phyloP scores from a whole-genome alignment of 92 coral and sea anemone species.

The Porites lobata region DNA sequence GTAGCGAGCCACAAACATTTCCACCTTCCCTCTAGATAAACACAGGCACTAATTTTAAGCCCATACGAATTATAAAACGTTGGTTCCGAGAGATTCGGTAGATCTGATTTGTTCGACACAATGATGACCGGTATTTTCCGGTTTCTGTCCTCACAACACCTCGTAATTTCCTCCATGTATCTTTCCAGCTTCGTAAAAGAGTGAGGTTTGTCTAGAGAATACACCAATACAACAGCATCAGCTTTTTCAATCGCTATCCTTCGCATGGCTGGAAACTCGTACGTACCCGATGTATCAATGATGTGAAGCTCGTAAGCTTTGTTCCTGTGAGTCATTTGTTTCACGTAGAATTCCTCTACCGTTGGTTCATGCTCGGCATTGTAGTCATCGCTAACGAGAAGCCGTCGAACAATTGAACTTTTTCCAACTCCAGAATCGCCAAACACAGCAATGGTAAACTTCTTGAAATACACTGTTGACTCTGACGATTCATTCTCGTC shows the following conservation, averaged over 20 bases:
- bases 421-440: slow-evolving; percentile 95
- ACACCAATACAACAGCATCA: slow-evolving; percentile 88
- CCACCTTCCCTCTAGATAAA: slow-evolving; percentile 74
- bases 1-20: slow-evolving; percentile 71
- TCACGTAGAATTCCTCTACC: slow-evolving; percentile 89
- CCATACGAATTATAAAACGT: slow-evolving; percentile 47
- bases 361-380: slow-evolving; percentile 80
- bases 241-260: slow-evolving; percentile 89
- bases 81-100: slow-evolving; percentile 47
- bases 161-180: slow-evolving; percentile 84
- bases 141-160: slow-evolving; percentile 36
- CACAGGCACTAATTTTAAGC: slow-evolving; percentile 48
- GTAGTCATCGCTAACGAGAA: slow-evolving; percentile 73
- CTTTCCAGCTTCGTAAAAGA: slow-evolving; percentile 79
- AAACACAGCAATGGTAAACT: slow-evolving; percentile 87
- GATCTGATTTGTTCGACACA: slow-evolving; percentile 83
- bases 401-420: slow-evolving; percentile 81
- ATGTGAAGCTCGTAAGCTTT: slow-evolving; percentile 83
- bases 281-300: slow-evolving; percentile 92
- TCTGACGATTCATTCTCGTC: neutral
- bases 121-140: slow-evolving; percentile 78
- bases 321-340: slow-evolving; percentile 79
- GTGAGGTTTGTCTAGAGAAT: slow-evolving; percentile 73
- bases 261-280: slow-evolving; percentile 98
- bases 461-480: slow-evolving; percentile 16